Evolutionary conservation across 2,113 vertebrate genomes (phyloP).

Genomic region (Mixornis gularis): DNA sequence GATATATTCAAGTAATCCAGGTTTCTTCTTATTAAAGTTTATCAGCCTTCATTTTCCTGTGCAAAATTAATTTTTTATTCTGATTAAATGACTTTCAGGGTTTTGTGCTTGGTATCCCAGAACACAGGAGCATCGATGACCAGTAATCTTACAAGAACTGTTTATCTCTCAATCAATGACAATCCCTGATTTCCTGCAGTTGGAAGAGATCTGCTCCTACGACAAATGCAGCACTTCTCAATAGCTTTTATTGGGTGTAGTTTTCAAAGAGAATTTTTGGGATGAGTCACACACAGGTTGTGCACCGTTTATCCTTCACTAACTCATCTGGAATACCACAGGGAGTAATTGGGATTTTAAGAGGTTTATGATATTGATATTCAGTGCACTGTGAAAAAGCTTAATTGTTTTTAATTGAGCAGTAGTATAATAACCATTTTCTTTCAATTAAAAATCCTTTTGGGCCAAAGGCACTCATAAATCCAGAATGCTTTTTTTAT

Average conservation of each 20-base stretch:
- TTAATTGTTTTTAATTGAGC: conserved; percentile 28
- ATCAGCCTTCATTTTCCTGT: neutral
- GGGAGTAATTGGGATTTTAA: neutral
- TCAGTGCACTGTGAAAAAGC: neutral
- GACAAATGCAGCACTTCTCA: neutral
- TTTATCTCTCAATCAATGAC: neutral
- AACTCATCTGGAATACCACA: conserved; percentile 17
- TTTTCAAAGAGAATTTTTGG: neutral
- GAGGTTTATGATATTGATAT: neutral
- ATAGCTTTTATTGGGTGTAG: neutral
- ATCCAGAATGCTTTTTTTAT: neutral
- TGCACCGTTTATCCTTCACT: conserved; percentile 12
- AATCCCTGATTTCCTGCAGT: neutral
- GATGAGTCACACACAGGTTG: neutral
- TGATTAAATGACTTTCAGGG: neutral
- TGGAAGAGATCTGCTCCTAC: neutral
- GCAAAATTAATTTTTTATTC: neutral
- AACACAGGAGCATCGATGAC: neutral
- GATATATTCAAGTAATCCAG: neutral
- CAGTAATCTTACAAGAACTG: neutral
- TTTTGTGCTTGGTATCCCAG: neutral
- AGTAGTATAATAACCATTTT: conserved; percentile 9
- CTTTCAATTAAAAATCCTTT: neutral
- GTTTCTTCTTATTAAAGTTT: neutral
- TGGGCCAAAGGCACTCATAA: conserved; percentile 1